Conservation (phyloP, 1,140 invertebrate genomes). For the Drosophila repleta region DNA sequence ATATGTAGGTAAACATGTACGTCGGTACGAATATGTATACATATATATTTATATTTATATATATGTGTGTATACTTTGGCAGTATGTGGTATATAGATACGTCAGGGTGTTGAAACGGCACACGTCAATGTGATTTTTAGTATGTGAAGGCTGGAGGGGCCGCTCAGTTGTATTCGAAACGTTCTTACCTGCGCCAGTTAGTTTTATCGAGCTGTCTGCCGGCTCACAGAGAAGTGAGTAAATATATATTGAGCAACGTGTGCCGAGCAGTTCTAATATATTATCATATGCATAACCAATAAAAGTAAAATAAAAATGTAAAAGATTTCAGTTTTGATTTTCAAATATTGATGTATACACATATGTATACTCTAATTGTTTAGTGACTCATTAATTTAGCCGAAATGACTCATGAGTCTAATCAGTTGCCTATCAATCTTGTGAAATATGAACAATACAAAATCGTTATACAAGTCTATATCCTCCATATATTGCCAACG, state of each 20-base stretch:
- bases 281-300: neutral
- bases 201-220: constrained; percentile 46
- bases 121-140: constrained; percentile 49
- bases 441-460: constrained; percentile 1
- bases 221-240: constrained; percentile 49
- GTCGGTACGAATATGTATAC: neutral
- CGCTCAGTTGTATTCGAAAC: constrained; percentile 68
- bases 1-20: constrained; percentile 11
- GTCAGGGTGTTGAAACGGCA: constrained; percentile 28
- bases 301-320: neutral
- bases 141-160: constrained; percentile 14
- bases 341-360: too few relatives aligned
- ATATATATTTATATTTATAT: constrained; percentile 1
- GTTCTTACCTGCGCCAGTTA: constrained; percentile 56
- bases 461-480: constrained; percentile 6
- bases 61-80: neutral
- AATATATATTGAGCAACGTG: constrained; percentile 3
- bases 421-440: neutral
- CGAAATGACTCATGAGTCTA: constrained; percentile 46
- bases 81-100: constrained; percentile 4
- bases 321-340: too few relatives aligned
- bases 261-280: constrained; percentile 1
- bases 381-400: constrained; percentile 31
- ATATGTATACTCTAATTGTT: neutral
- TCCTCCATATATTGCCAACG: neutral